Evolutionary conservation across 2,797 vertebrate genomes (phyloP), one percentile per base, ranked within the genome.

Genomic region (Arrhamphus sclerolepis): DNA sequence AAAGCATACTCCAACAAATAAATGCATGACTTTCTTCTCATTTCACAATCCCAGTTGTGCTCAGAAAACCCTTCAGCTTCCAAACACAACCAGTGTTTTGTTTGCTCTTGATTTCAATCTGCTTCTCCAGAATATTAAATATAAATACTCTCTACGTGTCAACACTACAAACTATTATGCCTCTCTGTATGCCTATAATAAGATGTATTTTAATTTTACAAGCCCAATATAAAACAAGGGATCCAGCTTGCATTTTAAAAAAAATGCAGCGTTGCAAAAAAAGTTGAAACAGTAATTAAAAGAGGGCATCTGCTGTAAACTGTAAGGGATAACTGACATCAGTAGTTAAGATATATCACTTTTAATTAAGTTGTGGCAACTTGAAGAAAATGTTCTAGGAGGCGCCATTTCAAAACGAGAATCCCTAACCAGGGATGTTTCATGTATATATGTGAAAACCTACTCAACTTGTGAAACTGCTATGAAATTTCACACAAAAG

Each of bases 231-330:
- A 68, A 70, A 38, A 31, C 46, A 51, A 38, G 26, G 48, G 10
- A 53, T 9, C 26, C 34, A 43, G 24, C 24, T 26, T 26, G 24
- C 24, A 26, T 26, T 2, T 3, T 3, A 67, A 60, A 42, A 4
- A 14, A 47, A 19, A 48, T 43, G 28, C n/a, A 18, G 1, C 29
- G 43, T 43, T n/a, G 1, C 3, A 7, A 16, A 14, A n/a, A 22
- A 73, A 78, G 72, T 62, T 26, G 24, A 26, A 26, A 6, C 24
- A 26, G 24, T 26, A 26, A 26, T 26, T 26, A 56, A 28, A 75
- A 46, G 6, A 21, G 29, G 19, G 14, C 38, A 31, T 51, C 56
- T 49, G 13, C 14, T 52, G 18, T 28, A 51, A 68, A 72, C 51
- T 5, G 1, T 38, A n/a, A 50, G 43, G 54, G 62, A 39, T 63